Evolutionary conservation across 2,113 vertebrate species (phyloP).

Genomic region (Pristiophorus japonicus): DNA sequence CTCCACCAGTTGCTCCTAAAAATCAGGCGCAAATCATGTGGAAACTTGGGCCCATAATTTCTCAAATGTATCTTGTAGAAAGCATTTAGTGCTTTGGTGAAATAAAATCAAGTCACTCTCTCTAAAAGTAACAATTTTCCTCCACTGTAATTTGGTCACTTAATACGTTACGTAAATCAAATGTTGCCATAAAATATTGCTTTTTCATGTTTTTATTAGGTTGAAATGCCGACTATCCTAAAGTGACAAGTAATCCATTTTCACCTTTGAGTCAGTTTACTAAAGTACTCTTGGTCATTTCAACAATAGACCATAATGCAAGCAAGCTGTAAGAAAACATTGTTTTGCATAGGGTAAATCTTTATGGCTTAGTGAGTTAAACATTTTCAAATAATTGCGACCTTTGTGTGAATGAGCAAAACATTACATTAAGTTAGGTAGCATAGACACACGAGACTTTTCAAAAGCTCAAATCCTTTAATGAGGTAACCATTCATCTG

Average conservation of each 20-base stretch:
- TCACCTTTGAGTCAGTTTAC: background rate
- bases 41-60: too few relatives aligned
- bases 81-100: background rate
- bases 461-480: conserved; percentile 31
- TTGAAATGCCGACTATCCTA: background rate
- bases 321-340: background rate
- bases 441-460: background rate
- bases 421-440: background rate
- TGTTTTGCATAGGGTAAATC: background rate
- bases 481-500: background rate
- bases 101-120: background rate
- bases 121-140: background rate
- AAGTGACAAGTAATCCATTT: background rate
- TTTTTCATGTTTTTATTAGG: background rate
- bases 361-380: background rate
- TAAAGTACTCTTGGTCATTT: conserved; percentile 3
- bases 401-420: background rate
- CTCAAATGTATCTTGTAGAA: background rate
- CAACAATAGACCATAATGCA: background rate
- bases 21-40: too few relatives aligned
- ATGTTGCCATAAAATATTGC: background rate
- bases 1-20: too few relatives aligned
- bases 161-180: background rate
- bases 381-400: background rate
- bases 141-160: background rate